These are phyloP conservation scores for Patella depressa DNA, from an alignment of 2,888 invertebrate species.

Conservation along the genomic window DNA sequence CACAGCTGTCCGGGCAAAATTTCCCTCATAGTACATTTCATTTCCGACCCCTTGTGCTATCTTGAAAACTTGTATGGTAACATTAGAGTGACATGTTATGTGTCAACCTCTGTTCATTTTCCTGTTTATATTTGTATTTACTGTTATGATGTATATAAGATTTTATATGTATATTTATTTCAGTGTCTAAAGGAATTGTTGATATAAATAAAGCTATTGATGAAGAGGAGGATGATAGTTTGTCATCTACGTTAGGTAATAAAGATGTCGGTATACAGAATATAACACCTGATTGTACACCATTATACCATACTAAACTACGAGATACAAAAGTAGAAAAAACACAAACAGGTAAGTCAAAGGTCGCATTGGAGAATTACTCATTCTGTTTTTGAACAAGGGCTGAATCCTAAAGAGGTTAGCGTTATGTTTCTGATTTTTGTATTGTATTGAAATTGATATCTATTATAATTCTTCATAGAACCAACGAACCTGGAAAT, in stretches of 20 bases:
- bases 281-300: slow-evolving; percentile 59
- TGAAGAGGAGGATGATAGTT: slow-evolving; percentile 54
- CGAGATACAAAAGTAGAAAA: slow-evolving; percentile 44
- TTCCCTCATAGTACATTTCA: too few relatives aligned
- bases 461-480: too few relatives aligned
- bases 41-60: background rate
- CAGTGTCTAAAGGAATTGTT: slow-evolving; percentile 65
- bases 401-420: too few relatives aligned
- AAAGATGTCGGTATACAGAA: slow-evolving; percentile 56
- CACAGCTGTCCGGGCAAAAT: too few relatives aligned
- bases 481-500: too few relatives aligned
- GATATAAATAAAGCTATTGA: slow-evolving; percentile 63
- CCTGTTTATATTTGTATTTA: too few relatives aligned
- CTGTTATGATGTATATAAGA: too few relatives aligned
- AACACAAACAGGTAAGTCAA: slow-evolving; percentile 42
- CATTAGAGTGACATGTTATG: background rate
- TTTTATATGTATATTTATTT: slow-evolving; percentile 11
- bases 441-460: too few relatives aligned
- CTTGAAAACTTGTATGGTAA: too few relatives aligned
- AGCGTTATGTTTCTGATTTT: too few relatives aligned
- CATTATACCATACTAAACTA: slow-evolving; percentile 59
- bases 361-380: background rate
- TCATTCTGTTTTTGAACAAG: too few relatives aligned
- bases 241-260: slow-evolving; percentile 55
- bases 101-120: too few relatives aligned